Evolutionary conservation across 2,888 invertebrate species (phyloP).

Genomic region (Ormyrus pomaceus): DNA sequence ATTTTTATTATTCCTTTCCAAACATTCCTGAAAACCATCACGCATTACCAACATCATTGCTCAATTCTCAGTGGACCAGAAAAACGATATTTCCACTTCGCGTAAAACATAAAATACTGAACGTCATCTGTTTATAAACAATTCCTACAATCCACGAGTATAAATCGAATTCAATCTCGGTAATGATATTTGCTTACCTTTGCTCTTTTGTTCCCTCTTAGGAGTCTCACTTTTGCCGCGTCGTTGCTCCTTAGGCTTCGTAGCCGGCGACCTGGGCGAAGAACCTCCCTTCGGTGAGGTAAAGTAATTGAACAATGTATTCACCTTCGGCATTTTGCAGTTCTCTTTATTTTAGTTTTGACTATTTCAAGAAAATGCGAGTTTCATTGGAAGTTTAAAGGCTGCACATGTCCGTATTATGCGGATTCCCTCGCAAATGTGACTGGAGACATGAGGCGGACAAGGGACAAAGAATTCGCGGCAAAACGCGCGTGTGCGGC

Average conservation of each 20-base stretch:
- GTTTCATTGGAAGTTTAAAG: too few species aligned
- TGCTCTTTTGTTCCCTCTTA: constrained; percentile 54
- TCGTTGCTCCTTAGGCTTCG: constrained; percentile 53
- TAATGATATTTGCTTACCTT: constrained; percentile 39
- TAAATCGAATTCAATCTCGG: not conserved
- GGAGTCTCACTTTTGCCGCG: constrained; percentile 51
- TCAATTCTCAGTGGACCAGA: constrained; percentile 3
- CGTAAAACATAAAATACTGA: not conserved
- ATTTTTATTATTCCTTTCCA: too few species aligned
- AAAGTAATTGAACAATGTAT: constrained; percentile 85
- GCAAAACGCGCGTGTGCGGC: constrained; percentile 13
- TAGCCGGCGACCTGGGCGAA: constrained; percentile 56
- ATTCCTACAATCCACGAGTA: too few species aligned
- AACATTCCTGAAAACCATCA: too few species aligned
- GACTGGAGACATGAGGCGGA: not conserved
- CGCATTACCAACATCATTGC: not conserved
- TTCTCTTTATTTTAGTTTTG: too few species aligned
- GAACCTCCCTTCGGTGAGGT: constrained; percentile 69
- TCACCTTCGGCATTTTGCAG: constrained; percentile 71
- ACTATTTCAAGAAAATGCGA: too few species aligned
- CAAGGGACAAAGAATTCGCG: constrained; percentile 1
- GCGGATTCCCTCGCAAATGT: not conserved
- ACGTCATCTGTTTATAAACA: not conserved
- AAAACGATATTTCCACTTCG: not conserved
- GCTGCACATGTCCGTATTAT: not conserved